Evolutionary conservation across 2,113 vertebrate species (phyloP), one percentile per base, ranked within the genome.

Genomic region (Vicugna pacos): DNA sequence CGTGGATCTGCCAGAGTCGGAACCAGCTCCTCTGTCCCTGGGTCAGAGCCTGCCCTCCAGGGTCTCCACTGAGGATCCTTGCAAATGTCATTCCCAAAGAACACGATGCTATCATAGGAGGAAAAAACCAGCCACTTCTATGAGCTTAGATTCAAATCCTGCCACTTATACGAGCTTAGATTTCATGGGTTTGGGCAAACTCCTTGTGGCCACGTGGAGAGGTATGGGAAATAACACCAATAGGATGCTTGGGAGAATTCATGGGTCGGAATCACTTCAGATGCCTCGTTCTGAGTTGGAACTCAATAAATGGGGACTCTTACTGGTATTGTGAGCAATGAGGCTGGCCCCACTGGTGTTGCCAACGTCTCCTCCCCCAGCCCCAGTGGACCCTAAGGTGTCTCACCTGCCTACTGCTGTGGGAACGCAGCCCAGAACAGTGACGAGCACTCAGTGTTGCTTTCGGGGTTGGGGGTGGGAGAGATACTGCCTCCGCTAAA

Each of bases 361-460:
- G 54, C 86, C 42, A 35, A 12, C 0, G 0, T 14, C 56, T 16
- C 56, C 20, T 8, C 42, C 32, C 6, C 69, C 69, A 15, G 28
- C 67, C 46, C 2, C 17, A 87, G 52, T 52, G 32, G 84, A 72
- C 56, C 50, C 67, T 15, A 52, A n/a, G 11, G 3, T 1, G 75
- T 4, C 82, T 65, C 22, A 99, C 99, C 38, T 42, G 38, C 38
- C 38, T 42, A 42, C 38, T 42, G 38, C 98, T 99, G 98, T 0
- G 50, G 52, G 96, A 97, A 22, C 98, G 0, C 99, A 99, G 85
- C 99, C 98, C 85, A 99, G 93, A 32, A 98, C 10, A 97, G 97
- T 99, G 48, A 89, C 99, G 95, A 99, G 97, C 99, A 98, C 90
- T 99, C 99, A 52, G 38, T 99, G 99, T 99, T 99, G 0, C 89